Percentiles rank a stretch among this genome's conserved stretches.
Conservation (phyloP, 2,113 vertebrate genomes). For the Barnardius zonarius region DNA sequence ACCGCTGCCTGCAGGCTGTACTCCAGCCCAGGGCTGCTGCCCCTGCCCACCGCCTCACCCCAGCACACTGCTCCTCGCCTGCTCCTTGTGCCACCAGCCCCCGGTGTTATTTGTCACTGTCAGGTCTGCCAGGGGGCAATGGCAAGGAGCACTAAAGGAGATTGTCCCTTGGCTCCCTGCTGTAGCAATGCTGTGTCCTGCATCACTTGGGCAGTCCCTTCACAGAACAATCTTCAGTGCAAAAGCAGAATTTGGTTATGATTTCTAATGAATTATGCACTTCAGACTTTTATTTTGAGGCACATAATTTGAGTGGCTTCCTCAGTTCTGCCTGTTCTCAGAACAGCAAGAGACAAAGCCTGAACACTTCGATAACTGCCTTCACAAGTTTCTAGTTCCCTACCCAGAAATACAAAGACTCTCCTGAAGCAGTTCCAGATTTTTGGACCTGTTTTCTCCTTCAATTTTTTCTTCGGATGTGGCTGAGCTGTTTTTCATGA, state of each 20-base stretch:
- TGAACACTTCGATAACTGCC: not conserved
- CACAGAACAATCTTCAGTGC: not conserved
- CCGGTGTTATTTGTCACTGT: not conserved
- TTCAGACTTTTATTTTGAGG: not conserved
- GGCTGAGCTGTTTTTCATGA: not conserved
- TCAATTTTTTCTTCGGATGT: not conserved
- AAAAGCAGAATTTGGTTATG: not conserved
- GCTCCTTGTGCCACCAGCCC: not conserved
- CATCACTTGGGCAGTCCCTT: not conserved
- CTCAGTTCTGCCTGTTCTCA: not conserved
- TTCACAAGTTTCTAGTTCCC: not conserved
- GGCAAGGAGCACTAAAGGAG: not conserved
- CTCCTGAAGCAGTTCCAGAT: not conserved
- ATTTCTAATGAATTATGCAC: not conserved
- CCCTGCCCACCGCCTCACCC: not conserved
- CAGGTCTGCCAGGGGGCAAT: not conserved
- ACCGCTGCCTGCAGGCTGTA: rapidly evolving
- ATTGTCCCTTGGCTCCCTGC: not conserved
- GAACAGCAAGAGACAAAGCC: not conserved
- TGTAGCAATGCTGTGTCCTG: not conserved
- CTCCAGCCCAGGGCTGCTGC: not conserved
- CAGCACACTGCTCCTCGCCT: rapidly evolving
- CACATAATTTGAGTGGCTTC: not conserved
- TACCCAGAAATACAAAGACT: not conserved
- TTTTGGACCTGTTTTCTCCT: not conserved